Evolutionary conservation across 2,797 vertebrate species (phyloP).

Genomic region (Myotis daubentonii): DNA sequence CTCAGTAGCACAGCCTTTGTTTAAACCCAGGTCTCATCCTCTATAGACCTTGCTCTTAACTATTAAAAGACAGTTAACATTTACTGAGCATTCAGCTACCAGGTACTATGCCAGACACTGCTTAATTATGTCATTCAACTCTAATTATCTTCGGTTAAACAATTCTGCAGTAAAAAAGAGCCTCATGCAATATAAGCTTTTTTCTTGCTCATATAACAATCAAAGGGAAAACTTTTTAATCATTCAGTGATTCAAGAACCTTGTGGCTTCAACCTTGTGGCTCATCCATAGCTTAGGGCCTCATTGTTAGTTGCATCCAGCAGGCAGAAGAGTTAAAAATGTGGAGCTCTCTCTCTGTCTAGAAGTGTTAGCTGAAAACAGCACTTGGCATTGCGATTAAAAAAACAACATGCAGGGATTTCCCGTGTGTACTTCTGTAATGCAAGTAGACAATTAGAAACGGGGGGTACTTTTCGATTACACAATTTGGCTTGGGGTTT

Average conservation of each 20-base stretch:
- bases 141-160: background rate
- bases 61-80: conserved; percentile 21
- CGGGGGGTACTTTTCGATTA: background rate
- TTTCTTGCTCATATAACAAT: background rate
- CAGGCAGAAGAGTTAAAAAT: background rate
- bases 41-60: background rate
- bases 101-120: background rate
- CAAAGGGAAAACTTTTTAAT: background rate
- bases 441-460: background rate
- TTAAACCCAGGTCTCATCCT: background rate
- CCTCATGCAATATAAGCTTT: background rate
- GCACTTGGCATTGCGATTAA: background rate
- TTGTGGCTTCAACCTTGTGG: background rate
- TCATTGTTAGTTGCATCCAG: background rate
- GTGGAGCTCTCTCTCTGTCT: background rate
- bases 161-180: background rate
- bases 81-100: background rate
- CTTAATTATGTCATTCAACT: background rate
- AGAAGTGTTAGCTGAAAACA: conserved; percentile 12
- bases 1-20: background rate
- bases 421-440: background rate
- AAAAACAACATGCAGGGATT: background rate
- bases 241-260: background rate
- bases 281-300: background rate
- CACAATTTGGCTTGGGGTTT: background rate